Conservation (phyloP, 2,113 vertebrate species). For the Xenus cinereus region DNA sequence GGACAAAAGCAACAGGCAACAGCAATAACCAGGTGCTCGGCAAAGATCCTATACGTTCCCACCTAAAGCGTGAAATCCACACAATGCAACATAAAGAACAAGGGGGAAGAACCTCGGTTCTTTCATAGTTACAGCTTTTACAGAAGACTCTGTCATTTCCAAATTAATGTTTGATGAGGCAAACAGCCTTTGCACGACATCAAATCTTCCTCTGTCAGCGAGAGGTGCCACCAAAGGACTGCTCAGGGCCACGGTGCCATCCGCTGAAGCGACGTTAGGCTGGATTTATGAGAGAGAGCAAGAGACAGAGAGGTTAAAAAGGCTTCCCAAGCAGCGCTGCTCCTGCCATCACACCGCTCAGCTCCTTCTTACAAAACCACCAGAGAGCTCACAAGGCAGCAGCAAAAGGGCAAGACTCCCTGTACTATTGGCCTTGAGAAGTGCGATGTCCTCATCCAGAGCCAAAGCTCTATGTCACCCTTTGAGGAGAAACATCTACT, state of each 20-base stretch:
- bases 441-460: rapidly evolving
- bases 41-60: neutral
- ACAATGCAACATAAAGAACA: slow-evolving; percentile 80
- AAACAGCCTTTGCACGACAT: slow-evolving; percentile 74
- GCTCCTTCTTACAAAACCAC: neutral
- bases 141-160: slow-evolving; percentile 65
- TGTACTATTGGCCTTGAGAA: neutral
- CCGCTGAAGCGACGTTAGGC: slow-evolving; percentile 70
- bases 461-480: neutral
- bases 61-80: slow-evolving; percentile 75
- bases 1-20: neutral
- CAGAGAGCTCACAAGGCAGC: neutral
- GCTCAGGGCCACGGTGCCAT: slow-evolving; percentile 56
- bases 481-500: neutral
- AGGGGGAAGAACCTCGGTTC: slow-evolving; percentile 67
- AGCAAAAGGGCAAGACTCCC: neutral
- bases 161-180: slow-evolving; percentile 72
- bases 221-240: slow-evolving; percentile 62
- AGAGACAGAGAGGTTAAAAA: neutral
- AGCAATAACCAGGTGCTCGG: neutral
- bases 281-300: slow-evolving; percentile 52
- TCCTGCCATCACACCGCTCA: neutral
- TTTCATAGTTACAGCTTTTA: slow-evolving; percentile 66
- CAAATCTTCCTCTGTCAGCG: slow-evolving; percentile 70
- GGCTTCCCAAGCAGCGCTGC: neutral